Conservation (phyloP, 37 sponge, comb jelly and placozoan species). For the Petrosia ficiformis region DNA sequence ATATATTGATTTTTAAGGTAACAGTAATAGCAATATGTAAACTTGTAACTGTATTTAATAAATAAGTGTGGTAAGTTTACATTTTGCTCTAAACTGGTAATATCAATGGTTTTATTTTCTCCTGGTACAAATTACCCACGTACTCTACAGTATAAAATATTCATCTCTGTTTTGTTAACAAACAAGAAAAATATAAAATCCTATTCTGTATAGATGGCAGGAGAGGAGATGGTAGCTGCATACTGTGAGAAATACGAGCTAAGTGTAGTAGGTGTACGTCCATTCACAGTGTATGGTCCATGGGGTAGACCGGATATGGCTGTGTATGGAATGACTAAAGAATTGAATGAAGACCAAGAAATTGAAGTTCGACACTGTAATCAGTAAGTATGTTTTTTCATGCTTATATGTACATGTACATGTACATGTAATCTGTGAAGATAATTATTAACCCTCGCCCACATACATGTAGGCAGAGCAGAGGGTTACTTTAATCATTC, state of each 20-base stretch:
- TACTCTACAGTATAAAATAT: not conserved
- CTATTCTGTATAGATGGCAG: too few species aligned
- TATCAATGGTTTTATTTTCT: not conserved
- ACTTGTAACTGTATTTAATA: too few species aligned
- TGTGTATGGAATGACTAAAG: conserved; percentile 58
- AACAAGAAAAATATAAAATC: not conserved
- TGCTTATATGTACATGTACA: too few species aligned
- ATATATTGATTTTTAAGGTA: too few species aligned
- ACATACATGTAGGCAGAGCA: too few species aligned
- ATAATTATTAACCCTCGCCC: too few species aligned
- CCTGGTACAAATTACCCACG: not conserved
- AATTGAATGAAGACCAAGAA: conserved; percentile 4
- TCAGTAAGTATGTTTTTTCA: conserved; percentile 10
- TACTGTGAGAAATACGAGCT: conserved; percentile 48
- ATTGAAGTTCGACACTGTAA: not conserved
- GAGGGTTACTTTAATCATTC: too few species aligned
- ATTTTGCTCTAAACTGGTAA: not conserved
- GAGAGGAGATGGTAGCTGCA: conserved; percentile 11
- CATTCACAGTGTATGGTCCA: conserved; percentile 84
- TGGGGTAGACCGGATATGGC: conserved; percentile 92
- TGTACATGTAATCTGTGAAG: too few species aligned
- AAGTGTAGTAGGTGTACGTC: conserved; percentile 44
- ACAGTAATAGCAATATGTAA: too few species aligned
- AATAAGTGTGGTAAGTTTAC: too few species aligned
- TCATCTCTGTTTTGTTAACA: not conserved